A percentile compares a stretch with the other conserved stretches of the same genome.
Conservation (phyloP, 2,113 vertebrate genomes). For the Colius striatus region DNA sequence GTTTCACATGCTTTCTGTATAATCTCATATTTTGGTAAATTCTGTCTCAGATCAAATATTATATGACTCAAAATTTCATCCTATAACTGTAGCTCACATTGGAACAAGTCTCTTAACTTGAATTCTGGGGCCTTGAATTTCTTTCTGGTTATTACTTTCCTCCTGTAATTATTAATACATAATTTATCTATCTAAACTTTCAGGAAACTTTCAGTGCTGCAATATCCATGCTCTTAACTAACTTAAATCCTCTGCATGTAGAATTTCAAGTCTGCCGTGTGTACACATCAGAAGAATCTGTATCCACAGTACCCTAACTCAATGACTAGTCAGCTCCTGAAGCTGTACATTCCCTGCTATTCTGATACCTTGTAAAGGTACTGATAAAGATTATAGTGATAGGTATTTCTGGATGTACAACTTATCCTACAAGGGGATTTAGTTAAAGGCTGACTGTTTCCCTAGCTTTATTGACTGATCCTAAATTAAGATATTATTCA, state of each 20-base stretch:
- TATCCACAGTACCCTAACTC: neutral
- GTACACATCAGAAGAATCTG: neutral
- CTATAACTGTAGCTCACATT: neutral
- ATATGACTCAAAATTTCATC: neutral
- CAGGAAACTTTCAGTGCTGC: neutral
- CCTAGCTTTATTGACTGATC: neutral
- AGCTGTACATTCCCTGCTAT: neutral
- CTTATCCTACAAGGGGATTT: neutral
- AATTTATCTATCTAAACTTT: neutral
- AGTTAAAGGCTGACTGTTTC: neutral
- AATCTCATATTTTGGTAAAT: slow-evolving; percentile 46
- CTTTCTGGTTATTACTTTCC: neutral
- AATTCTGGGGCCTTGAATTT: neutral
- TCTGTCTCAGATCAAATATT: slow-evolving; percentile 10
- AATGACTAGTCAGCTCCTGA: neutral
- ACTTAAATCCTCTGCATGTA: neutral
- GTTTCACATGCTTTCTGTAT: slow-evolving; percentile 34
- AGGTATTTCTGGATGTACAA: neutral
- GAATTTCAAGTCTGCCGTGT: neutral
- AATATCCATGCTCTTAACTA: neutral
- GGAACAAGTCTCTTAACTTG: neutral
- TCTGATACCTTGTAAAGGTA: neutral
- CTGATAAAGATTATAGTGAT: neutral
- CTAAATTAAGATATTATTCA: neutral
- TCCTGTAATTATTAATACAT: neutral